phyloP scores from a whole-genome alignment of 2,113 vertebrate genomes.

The Elachura formosa region DNA sequence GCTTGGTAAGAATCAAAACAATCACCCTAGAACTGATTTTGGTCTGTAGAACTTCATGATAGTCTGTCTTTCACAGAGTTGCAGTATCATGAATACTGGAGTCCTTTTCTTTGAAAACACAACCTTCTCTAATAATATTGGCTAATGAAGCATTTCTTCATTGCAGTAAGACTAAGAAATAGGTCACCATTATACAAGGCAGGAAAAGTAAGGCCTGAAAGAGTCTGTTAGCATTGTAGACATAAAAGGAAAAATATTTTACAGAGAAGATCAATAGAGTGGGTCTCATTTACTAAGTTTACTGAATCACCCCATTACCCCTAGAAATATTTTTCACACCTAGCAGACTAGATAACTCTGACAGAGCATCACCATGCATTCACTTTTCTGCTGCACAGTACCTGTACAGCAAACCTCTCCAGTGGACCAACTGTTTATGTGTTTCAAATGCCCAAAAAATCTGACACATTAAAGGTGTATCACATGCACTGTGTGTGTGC shows the following conservation, averaged over 20 bases:
- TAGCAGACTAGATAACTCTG: not conserved
- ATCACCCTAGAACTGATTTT: not conserved
- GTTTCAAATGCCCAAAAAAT: not conserved
- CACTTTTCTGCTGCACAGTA: not conserved
- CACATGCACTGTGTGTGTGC: rapidly evolving
- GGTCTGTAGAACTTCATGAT: not conserved
- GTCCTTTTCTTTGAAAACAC: not conserved
- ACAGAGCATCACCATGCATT: not conserved
- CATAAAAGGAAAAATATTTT: not conserved
- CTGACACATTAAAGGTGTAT: not conserved
- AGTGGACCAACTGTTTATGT: not conserved
- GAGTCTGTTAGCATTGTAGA: not conserved
- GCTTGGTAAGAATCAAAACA: not conserved
- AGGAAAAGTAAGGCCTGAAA: not conserved
- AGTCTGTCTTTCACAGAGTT: not conserved
- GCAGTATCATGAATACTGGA: not conserved
- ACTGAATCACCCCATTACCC: not conserved
- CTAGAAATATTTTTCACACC: not conserved
- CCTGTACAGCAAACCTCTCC: not conserved
- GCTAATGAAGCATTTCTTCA: not conserved
- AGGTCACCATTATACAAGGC: not conserved
- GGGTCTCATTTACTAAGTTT: not conserved
- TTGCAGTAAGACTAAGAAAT: not conserved
- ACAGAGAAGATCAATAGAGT: not conserved
- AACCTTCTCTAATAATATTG: not conserved